These are phyloP conservation scores for Anhinga anhinga DNA, from an alignment of 2,113 vertebrate genomes.

Conservation along the genomic window DNA sequence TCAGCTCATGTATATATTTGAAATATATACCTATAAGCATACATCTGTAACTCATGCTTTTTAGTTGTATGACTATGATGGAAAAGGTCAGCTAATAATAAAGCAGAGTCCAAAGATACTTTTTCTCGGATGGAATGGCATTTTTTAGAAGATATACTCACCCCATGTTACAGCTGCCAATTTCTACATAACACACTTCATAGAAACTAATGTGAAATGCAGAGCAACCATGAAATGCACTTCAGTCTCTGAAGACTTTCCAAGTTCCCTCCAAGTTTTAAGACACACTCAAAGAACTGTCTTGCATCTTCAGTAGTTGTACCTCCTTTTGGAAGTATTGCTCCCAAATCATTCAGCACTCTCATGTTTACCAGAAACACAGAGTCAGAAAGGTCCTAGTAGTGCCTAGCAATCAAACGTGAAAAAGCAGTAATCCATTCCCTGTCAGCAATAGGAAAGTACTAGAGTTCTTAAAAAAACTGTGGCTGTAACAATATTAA, in stretches of 20 bases:
- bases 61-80: not conserved
- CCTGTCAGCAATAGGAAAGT: not conserved
- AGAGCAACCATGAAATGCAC: not conserved
- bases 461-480: not conserved
- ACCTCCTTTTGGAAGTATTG: not conserved
- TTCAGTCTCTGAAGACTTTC: not conserved
- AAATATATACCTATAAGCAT: not conserved
- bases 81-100: not conserved
- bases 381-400: not conserved
- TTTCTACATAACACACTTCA: not conserved
- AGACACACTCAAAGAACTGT: not conserved
- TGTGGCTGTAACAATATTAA: not conserved
- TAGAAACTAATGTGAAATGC: not conserved
- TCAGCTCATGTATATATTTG: not conserved
- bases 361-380: not conserved
- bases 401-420: not conserved
- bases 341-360: not conserved
- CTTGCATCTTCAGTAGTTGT: not conserved
- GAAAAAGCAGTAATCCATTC: not conserved
- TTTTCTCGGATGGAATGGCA: not conserved
- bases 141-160: not conserved
- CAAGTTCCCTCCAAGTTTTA: not conserved
- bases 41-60: not conserved
- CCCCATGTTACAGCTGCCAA: not conserved
- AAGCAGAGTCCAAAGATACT: not conserved